These are phyloP conservation scores for Pluvianellus socialis DNA, from an alignment of 2,113 vertebrate genomes.

Conservation along the genomic window DNA sequence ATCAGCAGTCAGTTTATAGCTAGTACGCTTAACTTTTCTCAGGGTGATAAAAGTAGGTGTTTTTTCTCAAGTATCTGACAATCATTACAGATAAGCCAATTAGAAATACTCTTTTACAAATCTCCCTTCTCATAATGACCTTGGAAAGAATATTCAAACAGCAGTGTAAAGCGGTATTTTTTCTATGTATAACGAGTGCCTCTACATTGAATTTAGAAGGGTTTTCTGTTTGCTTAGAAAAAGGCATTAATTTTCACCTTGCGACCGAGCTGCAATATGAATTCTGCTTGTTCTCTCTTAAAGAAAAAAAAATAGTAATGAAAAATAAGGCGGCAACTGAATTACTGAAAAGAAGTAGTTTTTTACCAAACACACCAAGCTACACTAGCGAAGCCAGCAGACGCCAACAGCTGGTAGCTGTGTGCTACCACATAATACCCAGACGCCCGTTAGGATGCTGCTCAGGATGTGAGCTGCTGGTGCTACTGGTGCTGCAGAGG, in stretches of 20 bases:
- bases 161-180: background rate
- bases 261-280: background rate
- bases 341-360: background rate
- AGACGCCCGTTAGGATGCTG: fast-evolving
- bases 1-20: background rate
- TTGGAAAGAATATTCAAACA: background rate
- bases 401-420: background rate
- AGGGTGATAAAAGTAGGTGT: background rate
- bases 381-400: background rate
- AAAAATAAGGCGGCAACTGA: background rate
- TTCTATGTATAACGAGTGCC: background rate
- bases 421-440: fast-evolving
- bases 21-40: background rate
- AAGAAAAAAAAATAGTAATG: background rate
- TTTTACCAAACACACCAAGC: background rate
- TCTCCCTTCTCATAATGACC: background rate
- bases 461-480: background rate
- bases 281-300: background rate
- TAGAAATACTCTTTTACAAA: background rate
- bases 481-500: background rate
- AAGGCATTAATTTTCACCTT: background rate
- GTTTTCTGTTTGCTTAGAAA: background rate
- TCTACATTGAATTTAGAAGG: background rate
- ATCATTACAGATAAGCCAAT: background rate
- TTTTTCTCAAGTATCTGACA: background rate